Evolutionary conservation across 2,888 invertebrate genomes (phyloP).

Genomic region (Heliconius ethilla): DNA sequence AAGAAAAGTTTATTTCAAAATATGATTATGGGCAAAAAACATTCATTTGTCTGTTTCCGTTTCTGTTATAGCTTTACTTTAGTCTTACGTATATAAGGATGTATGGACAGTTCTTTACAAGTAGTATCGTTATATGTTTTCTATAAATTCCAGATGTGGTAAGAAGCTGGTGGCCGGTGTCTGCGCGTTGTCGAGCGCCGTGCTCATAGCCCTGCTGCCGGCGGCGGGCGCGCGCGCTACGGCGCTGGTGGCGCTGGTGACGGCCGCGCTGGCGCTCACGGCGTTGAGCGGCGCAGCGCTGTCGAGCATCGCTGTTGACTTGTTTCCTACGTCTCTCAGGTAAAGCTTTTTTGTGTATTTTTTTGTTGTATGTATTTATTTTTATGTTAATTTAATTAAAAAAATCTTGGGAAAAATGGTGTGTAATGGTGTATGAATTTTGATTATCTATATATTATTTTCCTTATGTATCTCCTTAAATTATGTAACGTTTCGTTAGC

Average conservation of each 20-base stretch:
- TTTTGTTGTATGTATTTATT: neutral
- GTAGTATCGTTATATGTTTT: neutral
- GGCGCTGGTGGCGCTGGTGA: conserved; percentile 79
- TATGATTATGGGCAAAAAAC: neutral
- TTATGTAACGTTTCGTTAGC: no score
- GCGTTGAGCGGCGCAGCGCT: conserved; percentile 83
- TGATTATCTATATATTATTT: no score
- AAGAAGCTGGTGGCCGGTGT: conserved; percentile 65
- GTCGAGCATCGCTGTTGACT: conserved; percentile 83
- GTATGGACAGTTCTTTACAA: no score
- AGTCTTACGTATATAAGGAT: no score
- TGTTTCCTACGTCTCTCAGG: conserved; percentile 86
- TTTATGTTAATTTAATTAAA: no score
- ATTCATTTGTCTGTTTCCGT: no score
- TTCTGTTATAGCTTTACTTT: no score
- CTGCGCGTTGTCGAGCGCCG: conserved; percentile 75
- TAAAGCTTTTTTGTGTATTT: neutral
- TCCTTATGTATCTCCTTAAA: no score
- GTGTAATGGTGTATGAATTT: neutral
- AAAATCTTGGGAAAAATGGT: neutral
- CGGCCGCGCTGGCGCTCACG: conserved; percentile 78
- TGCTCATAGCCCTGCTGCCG: conserved; percentile 78
- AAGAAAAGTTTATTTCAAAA: neutral
- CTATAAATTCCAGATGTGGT: conserved; percentile 60
- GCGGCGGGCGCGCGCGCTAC: conserved; percentile 77